Conservation (phyloP, 2,113 vertebrate genomes). For the Fulmarus glacialis region DNA sequence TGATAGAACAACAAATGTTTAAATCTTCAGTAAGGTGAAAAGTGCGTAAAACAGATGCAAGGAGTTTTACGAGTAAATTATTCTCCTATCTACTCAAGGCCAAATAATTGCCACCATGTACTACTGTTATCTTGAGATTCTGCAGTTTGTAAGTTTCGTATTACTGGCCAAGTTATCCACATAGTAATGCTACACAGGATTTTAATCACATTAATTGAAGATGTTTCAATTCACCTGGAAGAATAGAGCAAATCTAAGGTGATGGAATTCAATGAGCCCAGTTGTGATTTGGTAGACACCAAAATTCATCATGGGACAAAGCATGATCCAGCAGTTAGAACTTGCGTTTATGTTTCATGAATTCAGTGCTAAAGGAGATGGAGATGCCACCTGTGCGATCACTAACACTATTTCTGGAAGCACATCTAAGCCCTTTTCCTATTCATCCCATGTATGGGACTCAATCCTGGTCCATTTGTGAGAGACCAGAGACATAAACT, state of each 20-base stretch:
- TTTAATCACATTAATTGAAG: neutral
- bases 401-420: neutral
- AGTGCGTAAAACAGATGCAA: neutral
- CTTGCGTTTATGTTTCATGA: neutral
- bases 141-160: neutral
- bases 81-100: neutral
- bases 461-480: neutral
- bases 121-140: neutral
- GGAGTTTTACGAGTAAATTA: neutral
- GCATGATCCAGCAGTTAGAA: neutral
- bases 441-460: fast-evolving
- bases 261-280: neutral
- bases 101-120: neutral
- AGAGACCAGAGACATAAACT: neutral
- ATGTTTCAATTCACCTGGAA: neutral
- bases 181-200: neutral
- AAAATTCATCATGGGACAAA: neutral
- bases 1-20: neutral
- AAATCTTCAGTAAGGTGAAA: neutral
- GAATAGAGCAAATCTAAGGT: neutral
- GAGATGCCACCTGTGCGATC: neutral
- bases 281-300: neutral
- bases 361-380: neutral
- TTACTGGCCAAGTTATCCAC: neutral
- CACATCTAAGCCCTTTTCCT: neutral